These are phyloP conservation scores for Coenonympha arcania DNA, from an alignment of 2,888 invertebrate genomes.

Conservation along the genomic window DNA sequence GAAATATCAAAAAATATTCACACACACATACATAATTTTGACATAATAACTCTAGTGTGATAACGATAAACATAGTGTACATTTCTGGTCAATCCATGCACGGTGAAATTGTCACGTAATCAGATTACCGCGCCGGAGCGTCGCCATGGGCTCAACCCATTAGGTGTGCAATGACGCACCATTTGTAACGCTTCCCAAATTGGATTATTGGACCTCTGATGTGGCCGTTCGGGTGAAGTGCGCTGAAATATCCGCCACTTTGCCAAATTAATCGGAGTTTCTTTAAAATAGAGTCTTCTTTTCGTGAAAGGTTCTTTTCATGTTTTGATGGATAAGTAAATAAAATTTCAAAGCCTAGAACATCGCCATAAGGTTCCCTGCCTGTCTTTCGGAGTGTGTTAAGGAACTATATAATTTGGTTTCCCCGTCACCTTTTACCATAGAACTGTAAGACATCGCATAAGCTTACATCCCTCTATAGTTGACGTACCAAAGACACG, in stretches of 20 bases:
- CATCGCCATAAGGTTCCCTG: no score
- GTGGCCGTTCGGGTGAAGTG: conserved; percentile 8
- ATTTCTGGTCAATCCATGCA: conserved; percentile 20
- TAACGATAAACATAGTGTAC: background rate
- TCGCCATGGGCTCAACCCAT: conserved; percentile 25
- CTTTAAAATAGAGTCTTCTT: background rate
- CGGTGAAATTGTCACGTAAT: conserved; percentile 27
- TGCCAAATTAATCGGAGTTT: background rate
- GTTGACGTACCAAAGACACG: no score
- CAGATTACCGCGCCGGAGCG: conserved; percentile 26
- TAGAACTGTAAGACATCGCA: no score
- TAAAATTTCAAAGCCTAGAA: no score
- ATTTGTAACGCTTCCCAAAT: conserved; percentile 22
- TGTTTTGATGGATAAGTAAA: no score
- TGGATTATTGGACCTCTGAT: conserved; percentile 20
- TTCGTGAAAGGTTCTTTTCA: background rate
- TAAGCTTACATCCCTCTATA: no score
- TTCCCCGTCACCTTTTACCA: no score
- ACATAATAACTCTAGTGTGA: no score
- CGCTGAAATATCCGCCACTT: conserved; percentile 7
- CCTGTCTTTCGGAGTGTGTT: no score
- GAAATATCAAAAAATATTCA: no score
- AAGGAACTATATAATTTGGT: no score
- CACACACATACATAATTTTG: no score
- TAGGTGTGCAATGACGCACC: conserved; percentile 22